Conservation (phyloP, 2,888 invertebrate genomes). For the Leistus spinibarbis region DNA sequence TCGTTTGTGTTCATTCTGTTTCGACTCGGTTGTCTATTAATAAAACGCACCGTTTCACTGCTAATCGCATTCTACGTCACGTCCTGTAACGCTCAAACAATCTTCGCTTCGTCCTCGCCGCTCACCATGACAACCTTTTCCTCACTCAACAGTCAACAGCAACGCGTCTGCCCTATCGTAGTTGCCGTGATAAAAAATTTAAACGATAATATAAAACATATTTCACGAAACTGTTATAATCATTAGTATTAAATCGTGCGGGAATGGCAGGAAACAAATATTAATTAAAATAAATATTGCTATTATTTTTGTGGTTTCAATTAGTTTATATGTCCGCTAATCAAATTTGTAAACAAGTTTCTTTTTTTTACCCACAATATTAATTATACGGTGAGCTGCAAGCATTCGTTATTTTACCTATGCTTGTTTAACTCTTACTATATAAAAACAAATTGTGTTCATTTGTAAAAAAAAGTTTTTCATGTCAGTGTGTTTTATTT, state of each 20-base stretch:
- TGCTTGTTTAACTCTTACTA: too few species aligned
- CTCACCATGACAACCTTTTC: slow-evolving; percentile 4
- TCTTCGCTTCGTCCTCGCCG: slow-evolving; percentile 2
- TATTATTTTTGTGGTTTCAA: too few species aligned
- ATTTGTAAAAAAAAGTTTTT: too few species aligned
- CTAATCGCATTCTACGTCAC: slow-evolving; percentile 31
- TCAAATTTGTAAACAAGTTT: too few species aligned
- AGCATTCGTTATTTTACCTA: too few species aligned
- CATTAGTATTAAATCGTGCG: background rate
- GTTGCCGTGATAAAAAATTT: background rate
- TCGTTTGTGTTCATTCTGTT: slow-evolving; percentile 19
- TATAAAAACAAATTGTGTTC: too few species aligned
- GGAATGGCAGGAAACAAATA: background rate
- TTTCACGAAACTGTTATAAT: background rate
- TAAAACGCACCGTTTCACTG: slow-evolving; percentile 34
- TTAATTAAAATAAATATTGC: background rate
- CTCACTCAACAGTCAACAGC: background rate
- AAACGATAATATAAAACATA: background rate
- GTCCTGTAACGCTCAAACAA: slow-evolving; percentile 23
- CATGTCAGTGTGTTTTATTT: too few species aligned
- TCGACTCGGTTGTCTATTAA: slow-evolving; percentile 31
- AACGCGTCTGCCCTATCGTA: background rate
- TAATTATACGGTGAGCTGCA: too few species aligned
- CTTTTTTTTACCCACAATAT: too few species aligned
- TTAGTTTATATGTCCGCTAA: too few species aligned